Evolutionary conservation across 2,888 invertebrate species (phyloP).

Genomic region (Epiblema foenella): DNA sequence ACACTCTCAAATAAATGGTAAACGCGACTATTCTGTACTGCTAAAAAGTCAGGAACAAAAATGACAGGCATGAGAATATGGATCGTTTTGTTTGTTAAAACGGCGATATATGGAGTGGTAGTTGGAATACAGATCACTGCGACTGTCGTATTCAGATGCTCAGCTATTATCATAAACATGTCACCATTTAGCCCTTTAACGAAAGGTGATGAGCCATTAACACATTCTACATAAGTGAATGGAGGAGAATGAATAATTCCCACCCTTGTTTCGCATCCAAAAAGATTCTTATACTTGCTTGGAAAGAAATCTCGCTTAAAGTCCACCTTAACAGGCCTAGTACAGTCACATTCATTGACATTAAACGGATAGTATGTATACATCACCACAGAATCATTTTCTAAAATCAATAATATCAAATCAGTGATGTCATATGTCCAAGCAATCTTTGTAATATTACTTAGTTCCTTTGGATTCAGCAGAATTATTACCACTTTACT

Average conservation of each 20-base stretch:
- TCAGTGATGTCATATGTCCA: slow-evolving; percentile 63
- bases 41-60: background rate
- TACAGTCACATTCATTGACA: slow-evolving; percentile 55
- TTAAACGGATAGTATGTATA: slow-evolving; percentile 64
- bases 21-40: background rate
- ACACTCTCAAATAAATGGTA: background rate
- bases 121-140: background rate
- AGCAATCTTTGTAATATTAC: slow-evolving; percentile 54
- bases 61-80: background rate
- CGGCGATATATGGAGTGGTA: background rate
- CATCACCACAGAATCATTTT: slow-evolving; percentile 49
- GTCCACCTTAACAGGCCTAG: slow-evolving; percentile 53
- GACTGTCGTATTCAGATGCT: slow-evolving; percentile 2
- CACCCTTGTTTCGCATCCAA: slow-evolving; percentile 60
- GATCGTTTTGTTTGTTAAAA: background rate
- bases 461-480: slow-evolving; percentile 48
- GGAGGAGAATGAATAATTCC: slow-evolving; percentile 51
- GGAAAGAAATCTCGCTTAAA: slow-evolving; percentile 54
- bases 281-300: slow-evolving; percentile 62
- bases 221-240: slow-evolving; percentile 22
- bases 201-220: background rate
- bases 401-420: slow-evolving; percentile 56
- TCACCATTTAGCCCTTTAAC: slow-evolving; percentile 1
- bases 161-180: background rate
- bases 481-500: slow-evolving; percentile 59